These are phyloP conservation scores for Drosophila orena DNA, from an alignment of 1,140 invertebrate genomes.

Conservation along the genomic window DNA sequence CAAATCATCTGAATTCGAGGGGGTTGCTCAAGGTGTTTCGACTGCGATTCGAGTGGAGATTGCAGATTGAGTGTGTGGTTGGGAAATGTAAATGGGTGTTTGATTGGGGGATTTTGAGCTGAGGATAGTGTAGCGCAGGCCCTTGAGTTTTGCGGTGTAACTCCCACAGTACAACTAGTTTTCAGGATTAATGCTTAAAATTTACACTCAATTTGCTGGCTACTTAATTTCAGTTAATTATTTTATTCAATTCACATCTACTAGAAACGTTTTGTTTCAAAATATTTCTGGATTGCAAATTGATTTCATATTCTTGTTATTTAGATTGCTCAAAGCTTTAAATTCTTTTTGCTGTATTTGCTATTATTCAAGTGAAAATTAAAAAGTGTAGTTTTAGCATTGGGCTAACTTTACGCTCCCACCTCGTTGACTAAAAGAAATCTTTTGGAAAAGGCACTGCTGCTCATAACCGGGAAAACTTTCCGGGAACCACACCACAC, in stretches of 20 bases:
- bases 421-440: conserved; percentile 7
- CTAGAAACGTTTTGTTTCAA: no score
- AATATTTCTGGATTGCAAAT: no score
- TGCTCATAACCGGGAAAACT: conserved; percentile 49
- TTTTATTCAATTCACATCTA: no score
- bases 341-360: no score
- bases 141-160: not conserved
- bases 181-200: no score
- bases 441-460: conserved; percentile 34
- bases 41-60: conserved; percentile 43
- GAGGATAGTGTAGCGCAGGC: not conserved
- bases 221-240: no score
- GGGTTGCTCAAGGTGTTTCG: conserved; percentile 39
- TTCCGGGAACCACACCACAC: conserved; percentile 13
- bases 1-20: conserved; percentile 64
- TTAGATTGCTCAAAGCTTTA: no score
- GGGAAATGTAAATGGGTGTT: conserved; percentile 27
- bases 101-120: conserved; percentile 29
- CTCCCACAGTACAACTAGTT: not conserved
- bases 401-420: conserved; percentile 5
- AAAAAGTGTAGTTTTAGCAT: no score
- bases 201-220: no score
- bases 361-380: no score
- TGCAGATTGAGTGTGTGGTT: conserved; percentile 39
- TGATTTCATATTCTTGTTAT: no score